Percentiles rank a stretch among this genome's conserved stretches.
phyloP scores from a whole-genome alignment of 2,113 vertebrate species.

The Pachycephala philippinensis region DNA sequence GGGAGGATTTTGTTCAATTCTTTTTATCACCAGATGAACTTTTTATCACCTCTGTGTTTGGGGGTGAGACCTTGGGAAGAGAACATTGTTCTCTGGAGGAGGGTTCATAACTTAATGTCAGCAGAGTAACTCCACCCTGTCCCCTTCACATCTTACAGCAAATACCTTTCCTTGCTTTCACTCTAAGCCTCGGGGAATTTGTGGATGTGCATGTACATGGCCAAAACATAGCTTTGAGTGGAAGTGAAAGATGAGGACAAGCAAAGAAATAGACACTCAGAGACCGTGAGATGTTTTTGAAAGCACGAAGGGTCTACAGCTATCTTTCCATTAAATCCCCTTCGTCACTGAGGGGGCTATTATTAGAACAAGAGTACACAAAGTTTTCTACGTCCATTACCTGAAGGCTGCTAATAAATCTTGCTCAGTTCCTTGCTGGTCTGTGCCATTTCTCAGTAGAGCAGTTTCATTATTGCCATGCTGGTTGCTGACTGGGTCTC shows the following conservation, averaged over 20 bases:
- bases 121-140: background rate
- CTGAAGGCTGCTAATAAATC: background rate
- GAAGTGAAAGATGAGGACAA: background rate
- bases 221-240: background rate
- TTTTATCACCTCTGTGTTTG: background rate
- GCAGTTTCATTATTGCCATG: background rate
- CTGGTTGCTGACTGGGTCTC: background rate
- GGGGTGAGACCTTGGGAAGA: background rate
- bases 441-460: background rate
- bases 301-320: background rate
- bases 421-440: background rate
- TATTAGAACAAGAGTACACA: background rate
- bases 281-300: background rate
- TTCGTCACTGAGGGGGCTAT: background rate
- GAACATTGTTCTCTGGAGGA: background rate
- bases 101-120: background rate
- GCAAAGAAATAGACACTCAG: background rate
- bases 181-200: background rate
- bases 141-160: background rate
- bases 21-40: background rate
- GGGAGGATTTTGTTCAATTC: background rate
- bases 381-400: background rate
- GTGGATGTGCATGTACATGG: rapidly evolving
- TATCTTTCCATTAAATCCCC: background rate
- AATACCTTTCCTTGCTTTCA: background rate